Conservation (phyloP, 2,797 vertebrate species). For the Poecilia wingei region DNA sequence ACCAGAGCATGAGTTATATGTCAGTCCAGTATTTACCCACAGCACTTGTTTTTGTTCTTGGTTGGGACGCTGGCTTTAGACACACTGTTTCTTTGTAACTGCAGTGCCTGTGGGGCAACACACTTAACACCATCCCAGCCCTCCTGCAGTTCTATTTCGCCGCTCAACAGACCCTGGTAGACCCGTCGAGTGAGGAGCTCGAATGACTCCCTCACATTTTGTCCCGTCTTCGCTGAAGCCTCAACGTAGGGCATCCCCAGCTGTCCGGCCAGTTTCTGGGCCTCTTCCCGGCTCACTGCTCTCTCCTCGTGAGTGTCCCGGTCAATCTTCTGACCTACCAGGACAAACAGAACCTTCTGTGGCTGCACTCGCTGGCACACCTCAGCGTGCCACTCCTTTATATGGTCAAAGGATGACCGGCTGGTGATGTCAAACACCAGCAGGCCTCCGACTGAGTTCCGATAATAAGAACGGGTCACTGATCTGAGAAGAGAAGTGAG, state of each 20-base stretch:
- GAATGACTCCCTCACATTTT: slow-evolving; percentile 80
- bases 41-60: slow-evolving; percentile 69
- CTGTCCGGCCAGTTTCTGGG: slow-evolving; percentile 77
- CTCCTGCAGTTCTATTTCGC: slow-evolving; percentile 75
- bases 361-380: slow-evolving; percentile 82
- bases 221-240: slow-evolving; percentile 83
- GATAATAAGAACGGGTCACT: slow-evolving; percentile 88
- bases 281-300: slow-evolving; percentile 79
- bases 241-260: slow-evolving; percentile 82
- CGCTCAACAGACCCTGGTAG: slow-evolving; percentile 79
- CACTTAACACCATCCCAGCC: slow-evolving; percentile 86
- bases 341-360: slow-evolving; percentile 79
- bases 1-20: not conserved
- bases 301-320: slow-evolving; percentile 60
- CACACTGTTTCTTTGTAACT: slow-evolving; percentile 42
- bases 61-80: slow-evolving; percentile 5
- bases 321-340: slow-evolving; percentile 88
- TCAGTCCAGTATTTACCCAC: slow-evolving; percentile 49
- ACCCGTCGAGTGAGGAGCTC: slow-evolving; percentile 77
- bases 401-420: slow-evolving; percentile 83
- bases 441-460: slow-evolving; percentile 86
- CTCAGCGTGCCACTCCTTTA: slow-evolving; percentile 83
- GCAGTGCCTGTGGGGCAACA: slow-evolving; percentile 53
- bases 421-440: slow-evolving; percentile 87
- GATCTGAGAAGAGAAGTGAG: slow-evolving; percentile 73